phyloP scores from a whole-genome alignment of 2,113 vertebrate species.

The Hoplias malabaricus region DNA sequence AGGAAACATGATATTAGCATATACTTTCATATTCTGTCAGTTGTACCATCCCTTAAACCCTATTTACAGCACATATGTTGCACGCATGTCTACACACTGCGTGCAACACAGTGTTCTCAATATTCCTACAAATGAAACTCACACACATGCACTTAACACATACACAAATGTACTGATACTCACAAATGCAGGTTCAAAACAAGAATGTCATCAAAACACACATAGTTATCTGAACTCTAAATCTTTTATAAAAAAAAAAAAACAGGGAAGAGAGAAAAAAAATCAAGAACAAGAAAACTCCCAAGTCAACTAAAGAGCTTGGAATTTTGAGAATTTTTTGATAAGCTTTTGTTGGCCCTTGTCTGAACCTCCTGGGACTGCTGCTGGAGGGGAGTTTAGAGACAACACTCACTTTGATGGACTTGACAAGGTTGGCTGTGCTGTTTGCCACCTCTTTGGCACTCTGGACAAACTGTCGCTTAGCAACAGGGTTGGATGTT shows the following conservation, averaged over 20 bases:
- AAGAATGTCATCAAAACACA: not conserved
- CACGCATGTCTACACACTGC: not conserved
- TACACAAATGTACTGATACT: not conserved
- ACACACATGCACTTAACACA: not conserved
- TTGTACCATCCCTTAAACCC: not conserved
- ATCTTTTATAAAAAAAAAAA: not conserved
- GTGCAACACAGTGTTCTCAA: not conserved
- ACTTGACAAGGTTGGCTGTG: conserved; percentile 96
- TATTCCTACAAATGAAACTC: not conserved
- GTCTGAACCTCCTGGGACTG: not conserved
- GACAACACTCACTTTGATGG: conserved; percentile 84
- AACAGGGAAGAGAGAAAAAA: not conserved
- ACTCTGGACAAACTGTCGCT: conserved; percentile 97
- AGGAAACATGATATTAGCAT: not conserved
- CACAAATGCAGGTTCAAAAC: not conserved
- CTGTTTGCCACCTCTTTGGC: conserved; percentile 99
- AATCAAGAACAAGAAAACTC: not conserved
- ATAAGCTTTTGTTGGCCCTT: not conserved
- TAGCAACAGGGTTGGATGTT: conserved; percentile 92
- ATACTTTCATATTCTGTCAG: not conserved
- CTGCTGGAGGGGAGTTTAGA: not conserved
- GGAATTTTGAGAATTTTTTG: not conserved
- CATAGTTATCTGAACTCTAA: not conserved
- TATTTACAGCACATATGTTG: not conserved
- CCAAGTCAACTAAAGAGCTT: not conserved